Evolutionary conservation across 2,888 invertebrate genomes (phyloP).

Genomic region (Trichopria drosophilae): DNA sequence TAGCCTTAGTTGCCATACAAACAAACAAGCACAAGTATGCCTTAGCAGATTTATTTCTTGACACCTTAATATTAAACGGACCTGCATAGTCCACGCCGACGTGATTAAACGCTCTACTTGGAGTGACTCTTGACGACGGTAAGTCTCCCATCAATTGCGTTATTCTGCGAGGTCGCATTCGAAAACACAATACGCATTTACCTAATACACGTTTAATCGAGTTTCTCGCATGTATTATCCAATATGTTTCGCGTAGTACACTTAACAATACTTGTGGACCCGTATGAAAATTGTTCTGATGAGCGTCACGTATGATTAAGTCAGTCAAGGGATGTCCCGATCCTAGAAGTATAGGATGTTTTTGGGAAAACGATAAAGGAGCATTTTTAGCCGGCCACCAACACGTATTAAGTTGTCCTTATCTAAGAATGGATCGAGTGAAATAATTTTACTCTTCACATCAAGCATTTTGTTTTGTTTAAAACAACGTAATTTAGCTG

Average conservation of each 20-base stretch:
- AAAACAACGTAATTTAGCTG: no score
- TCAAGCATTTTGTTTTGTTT: no score
- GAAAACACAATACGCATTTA: slow-evolving; percentile 7
- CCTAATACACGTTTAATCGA: background rate
- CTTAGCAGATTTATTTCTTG: slow-evolving; percentile 5
- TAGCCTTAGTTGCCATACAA: slow-evolving; percentile 9
- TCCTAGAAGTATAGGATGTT: slow-evolving; percentile 15
- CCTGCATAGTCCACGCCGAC: slow-evolving; percentile 7
- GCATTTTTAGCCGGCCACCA: slow-evolving; percentile 23
- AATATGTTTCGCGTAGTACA: slow-evolving; percentile 6
- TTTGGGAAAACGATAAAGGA: slow-evolving; percentile 5
- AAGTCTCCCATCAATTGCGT: background rate
- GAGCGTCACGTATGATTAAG: slow-evolving; percentile 19
- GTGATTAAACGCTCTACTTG: background rate
- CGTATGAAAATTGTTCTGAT: slow-evolving; percentile 19
- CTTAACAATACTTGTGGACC: slow-evolving; percentile 12
- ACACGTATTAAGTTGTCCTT: slow-evolving; percentile 17
- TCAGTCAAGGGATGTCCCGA: slow-evolving; percentile 9
- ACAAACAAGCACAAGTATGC: slow-evolving; percentile 9
- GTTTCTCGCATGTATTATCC: background rate
- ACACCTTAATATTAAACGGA: slow-evolving; percentile 1
- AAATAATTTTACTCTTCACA: no score
- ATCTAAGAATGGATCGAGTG: no score
- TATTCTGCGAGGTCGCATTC: background rate
- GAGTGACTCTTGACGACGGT: background rate